Evolutionary conservation across 2,113 vertebrate genomes (phyloP).

Genomic region (Apodemus speciosus): DNA sequence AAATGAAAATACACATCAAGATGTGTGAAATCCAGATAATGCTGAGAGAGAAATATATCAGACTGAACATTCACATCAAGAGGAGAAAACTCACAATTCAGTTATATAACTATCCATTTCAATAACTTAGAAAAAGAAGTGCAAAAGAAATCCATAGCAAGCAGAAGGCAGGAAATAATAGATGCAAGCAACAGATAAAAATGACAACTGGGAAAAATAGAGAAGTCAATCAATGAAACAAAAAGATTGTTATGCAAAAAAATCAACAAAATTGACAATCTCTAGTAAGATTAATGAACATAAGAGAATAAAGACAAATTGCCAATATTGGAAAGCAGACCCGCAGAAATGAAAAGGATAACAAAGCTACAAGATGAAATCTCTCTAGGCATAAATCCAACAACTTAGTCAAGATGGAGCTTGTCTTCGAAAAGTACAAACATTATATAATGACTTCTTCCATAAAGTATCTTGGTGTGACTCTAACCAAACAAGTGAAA

Average conservation of each 20-base stretch:
- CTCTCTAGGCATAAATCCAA: not conserved
- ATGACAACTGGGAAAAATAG: constrained; percentile 55
- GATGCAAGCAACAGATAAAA: not conserved
- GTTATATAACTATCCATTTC: not conserved
- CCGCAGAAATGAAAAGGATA: constrained; percentile 16
- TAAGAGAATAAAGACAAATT: constrained; percentile 24
- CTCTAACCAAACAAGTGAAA: no score
- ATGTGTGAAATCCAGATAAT: constrained; percentile 24
- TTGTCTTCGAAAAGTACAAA: constrained; percentile 13
- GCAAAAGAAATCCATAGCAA: constrained; percentile 12
- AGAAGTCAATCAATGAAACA: constrained; percentile 44
- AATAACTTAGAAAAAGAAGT: constrained; percentile 29
- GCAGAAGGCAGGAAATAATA: constrained; percentile 34
- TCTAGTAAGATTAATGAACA: constrained; percentile 49
- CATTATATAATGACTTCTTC: not conserved
- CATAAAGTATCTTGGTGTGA: no score
- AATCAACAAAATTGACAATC: constrained; percentile 56
- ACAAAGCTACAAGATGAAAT: constrained; percentile 46
- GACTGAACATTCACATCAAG: constrained; percentile 29
- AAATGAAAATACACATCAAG: constrained; percentile 39
- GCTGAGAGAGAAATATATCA: constrained; percentile 30
- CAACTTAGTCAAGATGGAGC: constrained; percentile 22
- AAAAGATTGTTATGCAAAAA: constrained; percentile 22
- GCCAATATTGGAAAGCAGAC: constrained; percentile 16
- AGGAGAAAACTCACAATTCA: constrained; percentile 46